Evolutionary conservation across 30 jellyfish, hydroid and myxozoan genomes (phyloP).

Genomic region (Turritopsis rubra): DNA sequence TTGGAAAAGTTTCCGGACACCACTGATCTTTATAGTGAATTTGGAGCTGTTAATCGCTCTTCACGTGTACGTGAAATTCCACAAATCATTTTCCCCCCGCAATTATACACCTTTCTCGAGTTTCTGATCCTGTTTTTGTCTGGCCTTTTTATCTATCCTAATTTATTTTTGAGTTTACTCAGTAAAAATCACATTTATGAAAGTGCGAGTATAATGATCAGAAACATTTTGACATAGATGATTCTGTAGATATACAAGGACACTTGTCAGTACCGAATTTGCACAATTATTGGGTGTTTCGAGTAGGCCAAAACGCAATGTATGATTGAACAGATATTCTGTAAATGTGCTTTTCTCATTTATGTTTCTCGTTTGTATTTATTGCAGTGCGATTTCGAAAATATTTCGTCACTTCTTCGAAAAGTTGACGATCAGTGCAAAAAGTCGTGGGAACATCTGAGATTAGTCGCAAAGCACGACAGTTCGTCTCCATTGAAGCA

Average conservation of each 20-base stretch:
- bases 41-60: constrained; percentile 96
- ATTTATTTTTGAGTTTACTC: too few relatives aligned
- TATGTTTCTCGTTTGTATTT: neutral
- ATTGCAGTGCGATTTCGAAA: constrained; percentile 74
- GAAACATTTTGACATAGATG: too few relatives aligned
- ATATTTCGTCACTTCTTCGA: constrained; percentile 44
- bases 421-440: constrained; percentile 89
- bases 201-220: too few relatives aligned
- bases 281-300: too few relatives aligned
- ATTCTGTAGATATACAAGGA: too few relatives aligned
- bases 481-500: constrained; percentile 96
- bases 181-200: too few relatives aligned
- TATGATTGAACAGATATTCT: too few relatives aligned
- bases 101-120: too few relatives aligned
- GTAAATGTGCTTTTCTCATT: neutral
- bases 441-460: constrained; percentile 91
- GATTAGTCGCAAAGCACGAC: constrained; percentile 96
- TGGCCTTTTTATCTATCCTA: too few relatives aligned
- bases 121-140: too few relatives aligned
- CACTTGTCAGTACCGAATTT: too few relatives aligned
- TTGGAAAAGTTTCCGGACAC: constrained; percentile 96
- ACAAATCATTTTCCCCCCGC: neutral
- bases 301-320: too few relatives aligned
- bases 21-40: constrained; percentile 90
- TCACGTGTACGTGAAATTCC: constrained; percentile 57